Evolutionary conservation across 1,140 invertebrate species (phyloP), one percentile per base, ranked within the genome.

Genomic region (Pissodes strobi): DNA sequence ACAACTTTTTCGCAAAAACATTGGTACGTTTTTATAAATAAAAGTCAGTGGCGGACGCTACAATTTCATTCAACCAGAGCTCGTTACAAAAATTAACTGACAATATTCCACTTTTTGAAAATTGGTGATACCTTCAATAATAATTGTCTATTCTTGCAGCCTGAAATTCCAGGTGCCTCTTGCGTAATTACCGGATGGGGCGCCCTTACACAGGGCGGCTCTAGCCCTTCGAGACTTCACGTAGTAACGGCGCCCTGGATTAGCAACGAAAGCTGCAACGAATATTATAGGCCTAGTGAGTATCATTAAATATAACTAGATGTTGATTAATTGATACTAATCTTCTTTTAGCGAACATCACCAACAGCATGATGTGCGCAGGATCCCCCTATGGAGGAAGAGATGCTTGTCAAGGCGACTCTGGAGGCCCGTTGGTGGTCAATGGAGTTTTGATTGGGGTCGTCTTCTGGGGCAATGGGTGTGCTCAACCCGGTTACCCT

Each of bases 391-490:
- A 74, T n/a, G 79, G 79, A 9, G 51, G 73, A 1, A 80, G 77
- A 46, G 86, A 88, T 68, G 80, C 86, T 5, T 88, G 87, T 70
- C 80, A 84, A 58, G 87, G 86, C 0, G 87, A 88, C 70, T 87
- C 86, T 2, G 87, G 87, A 18, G 87, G 87, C 1, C 86, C 86
- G 0, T 58, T 82, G n/a, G 78, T 81, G 3, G 66, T 75, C 2
- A 73, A 79, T 77, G 0, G 43, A 9, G n/a, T n/a, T 12, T 30
- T 56, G 2, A 56, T 56, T 12, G 84, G 84, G n/a, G 82, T 89
- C 1, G 85, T 88, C 1, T 88, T 87, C 0, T 90, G 90, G 88
- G 91, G 91, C 0, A 81, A 85, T 17, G 87, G 88, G 0, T 91
- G 89, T 69, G 89, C 87, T 0, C 84, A 86, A 45, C 19, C 27